Evolutionary conservation across 2,113 vertebrate species (phyloP), one percentile per base, ranked within the genome.

Genomic region (Leiothrix lutea): DNA sequence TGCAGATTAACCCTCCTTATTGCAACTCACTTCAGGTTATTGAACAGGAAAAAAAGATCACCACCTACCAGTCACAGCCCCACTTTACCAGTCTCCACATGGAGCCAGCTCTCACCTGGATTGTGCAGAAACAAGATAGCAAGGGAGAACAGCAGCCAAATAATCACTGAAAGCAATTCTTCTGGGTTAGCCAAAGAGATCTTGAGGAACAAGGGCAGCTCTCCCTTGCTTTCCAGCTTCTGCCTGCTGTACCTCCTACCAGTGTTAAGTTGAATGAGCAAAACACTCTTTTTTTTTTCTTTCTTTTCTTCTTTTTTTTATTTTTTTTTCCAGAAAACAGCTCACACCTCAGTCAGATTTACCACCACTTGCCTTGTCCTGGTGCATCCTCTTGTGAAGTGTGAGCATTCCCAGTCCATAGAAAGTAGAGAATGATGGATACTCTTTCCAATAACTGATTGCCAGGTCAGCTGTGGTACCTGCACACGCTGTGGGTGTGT

Each of bases 401-500:
- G 26, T 33, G 64, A 69, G 70, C 8, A 20, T 78, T 90, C 2
- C 2, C 26, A 51, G 65, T 50, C 50, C 35, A 11, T 2, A 23
- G 50, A 6, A 57, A 62, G 64, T 2, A 38, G 33, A 66, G 64
- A 60, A 14, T 61, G 81, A 84, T 61, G 73, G 64, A 29, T 47
- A 7, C 14, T 65, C 40, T 31, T 82, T 45, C 58, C 51, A 45
- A 3, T 53, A 66, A 19, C 25, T 73, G 19, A 0, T 18, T 62
- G 29, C 33, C 47, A 50, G 60, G 42, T 51, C 54, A 66, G 54
- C 71, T 45, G 25, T 73, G 70, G 31, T 67, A 25, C 57, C 33
- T 38, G 1, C 18, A 29, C 31, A 12, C 3, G 0, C 0, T 25
- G 18, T 6, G 33, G 40, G 24, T n/a, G 14, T 23, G 31, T 40